Evolutionary conservation across 2,888 invertebrate species (phyloP), one percentile per base, ranked within the genome.

Genomic region (Glaucopsyche alexis): DNA sequence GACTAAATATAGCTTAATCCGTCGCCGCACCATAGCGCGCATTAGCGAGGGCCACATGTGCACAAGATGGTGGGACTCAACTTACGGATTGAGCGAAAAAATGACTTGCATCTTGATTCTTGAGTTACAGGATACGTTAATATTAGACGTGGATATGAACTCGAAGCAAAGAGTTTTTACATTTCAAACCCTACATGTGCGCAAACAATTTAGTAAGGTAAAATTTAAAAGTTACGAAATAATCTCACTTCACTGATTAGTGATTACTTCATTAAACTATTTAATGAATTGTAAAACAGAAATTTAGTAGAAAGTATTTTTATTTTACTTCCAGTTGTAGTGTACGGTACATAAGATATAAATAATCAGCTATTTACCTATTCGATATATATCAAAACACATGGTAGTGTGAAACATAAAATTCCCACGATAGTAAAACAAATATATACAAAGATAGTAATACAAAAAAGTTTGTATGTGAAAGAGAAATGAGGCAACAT

Each of bases 61-160:
- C 80, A 85, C 92, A 93, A 91, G 84, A 91, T 92, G 92, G 84
- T 80, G 83, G 76, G 83, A 82, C 80, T 89, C 87, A 86, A 82
- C 87, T 89, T 88, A 85, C 88, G 83, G 84, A 85, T 87, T 84
- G 84, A 82, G 84, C 86, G 89, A 91, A 91, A 93, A 89, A 88
- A 81, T 76, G 78, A 69, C 69, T 47, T 80, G 82, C 87, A 84
- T 89, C 91, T 93, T 89, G 83, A 79, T 83, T 91, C 91, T 93
- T 89, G 83, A 80, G 83, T 93, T 92, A 93, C 92, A 92, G 92
- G 92, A 92, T 91, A 88, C 86, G 85, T 76, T 80, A 80, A 83
- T 81, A 85, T 87, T 85, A 85, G 82, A 82, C 81, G 80, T 47
- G 79, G 78, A 78, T 76, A 75, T 73, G 75, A 76, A 77, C 78